Evolutionary conservation across 2,888 invertebrate species (phyloP).

Genomic region (Troides helena): DNA sequence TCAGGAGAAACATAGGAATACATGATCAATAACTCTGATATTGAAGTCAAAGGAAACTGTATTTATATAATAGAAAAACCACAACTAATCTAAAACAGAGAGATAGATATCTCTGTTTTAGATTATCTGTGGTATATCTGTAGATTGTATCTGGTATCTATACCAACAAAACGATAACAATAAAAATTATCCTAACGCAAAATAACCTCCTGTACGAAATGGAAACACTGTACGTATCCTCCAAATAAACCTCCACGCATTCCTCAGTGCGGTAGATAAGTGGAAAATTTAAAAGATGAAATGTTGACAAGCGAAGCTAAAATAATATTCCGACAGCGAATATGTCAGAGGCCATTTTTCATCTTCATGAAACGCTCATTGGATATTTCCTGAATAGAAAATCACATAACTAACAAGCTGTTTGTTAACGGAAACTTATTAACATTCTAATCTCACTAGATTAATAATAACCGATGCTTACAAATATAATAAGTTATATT

Average conservation of each 20-base stretch:
- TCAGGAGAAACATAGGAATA: no score
- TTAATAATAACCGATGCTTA: constrained; percentile 8
- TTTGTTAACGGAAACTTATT: constrained; percentile 33
- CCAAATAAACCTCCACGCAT: constrained; percentile 24
- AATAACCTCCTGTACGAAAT: constrained; percentile 11
- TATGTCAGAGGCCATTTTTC: constrained; percentile 37
- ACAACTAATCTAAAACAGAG: no score
- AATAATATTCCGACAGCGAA: constrained; percentile 36
- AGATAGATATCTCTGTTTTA: no score
- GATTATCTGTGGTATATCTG: no score
- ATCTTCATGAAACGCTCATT: constrained; percentile 34
- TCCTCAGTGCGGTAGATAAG: constrained; percentile 24
- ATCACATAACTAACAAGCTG: constrained; percentile 35
- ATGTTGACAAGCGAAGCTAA: constrained; percentile 34
- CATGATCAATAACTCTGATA: no score
- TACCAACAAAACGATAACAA: no score
- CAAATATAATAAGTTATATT: constrained; percentile 1
- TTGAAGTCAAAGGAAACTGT: no score
- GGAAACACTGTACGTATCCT: constrained; percentile 13
- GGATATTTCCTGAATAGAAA: constrained; percentile 34
- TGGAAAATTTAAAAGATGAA: constrained; percentile 34
- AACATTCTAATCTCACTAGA: constrained; percentile 20
- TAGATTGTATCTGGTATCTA: no score
- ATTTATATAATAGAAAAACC: no score
- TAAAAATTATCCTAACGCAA: neutral